Conservation (phyloP, 2,797 vertebrate species). For the Picus viridis region DNA sequence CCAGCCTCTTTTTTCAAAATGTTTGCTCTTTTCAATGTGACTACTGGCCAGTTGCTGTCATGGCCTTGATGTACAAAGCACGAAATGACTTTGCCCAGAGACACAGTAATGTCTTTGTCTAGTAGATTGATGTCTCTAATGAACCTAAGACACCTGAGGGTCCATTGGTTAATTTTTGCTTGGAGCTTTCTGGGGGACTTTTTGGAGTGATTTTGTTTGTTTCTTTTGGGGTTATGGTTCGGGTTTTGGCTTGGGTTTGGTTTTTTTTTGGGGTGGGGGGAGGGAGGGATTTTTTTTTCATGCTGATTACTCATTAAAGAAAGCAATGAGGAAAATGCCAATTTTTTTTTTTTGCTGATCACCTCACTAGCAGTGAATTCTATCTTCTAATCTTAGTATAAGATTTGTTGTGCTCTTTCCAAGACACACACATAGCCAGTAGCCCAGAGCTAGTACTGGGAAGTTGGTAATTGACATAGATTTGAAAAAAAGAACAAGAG, state of each 20-base stretch:
- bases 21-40: not conserved
- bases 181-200: not conserved
- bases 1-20: not conserved
- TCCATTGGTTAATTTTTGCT: not conserved
- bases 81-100: slow-evolving; percentile 45
- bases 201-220: not conserved
- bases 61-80: not conserved
- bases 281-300: not conserved
- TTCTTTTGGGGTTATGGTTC: no score
- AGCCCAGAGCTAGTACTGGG: not conserved
- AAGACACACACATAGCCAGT: not conserved
- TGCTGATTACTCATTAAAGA: not conserved
- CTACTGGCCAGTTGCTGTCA: not conserved
- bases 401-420: not conserved
- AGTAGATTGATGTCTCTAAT: slow-evolving; percentile 16
- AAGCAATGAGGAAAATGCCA: not conserved
- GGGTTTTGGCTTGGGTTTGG: not conserved
- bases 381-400: not conserved
- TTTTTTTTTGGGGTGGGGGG: not conserved
- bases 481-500: not conserved
- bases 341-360: slow-evolving; percentile 17
- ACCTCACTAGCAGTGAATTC: not conserved
- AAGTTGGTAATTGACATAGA: not conserved
- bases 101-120: not conserved
- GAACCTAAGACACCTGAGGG: not conserved